Conservation (phyloP, 1,140 invertebrate genomes). For the Achroia grisella region DNA sequence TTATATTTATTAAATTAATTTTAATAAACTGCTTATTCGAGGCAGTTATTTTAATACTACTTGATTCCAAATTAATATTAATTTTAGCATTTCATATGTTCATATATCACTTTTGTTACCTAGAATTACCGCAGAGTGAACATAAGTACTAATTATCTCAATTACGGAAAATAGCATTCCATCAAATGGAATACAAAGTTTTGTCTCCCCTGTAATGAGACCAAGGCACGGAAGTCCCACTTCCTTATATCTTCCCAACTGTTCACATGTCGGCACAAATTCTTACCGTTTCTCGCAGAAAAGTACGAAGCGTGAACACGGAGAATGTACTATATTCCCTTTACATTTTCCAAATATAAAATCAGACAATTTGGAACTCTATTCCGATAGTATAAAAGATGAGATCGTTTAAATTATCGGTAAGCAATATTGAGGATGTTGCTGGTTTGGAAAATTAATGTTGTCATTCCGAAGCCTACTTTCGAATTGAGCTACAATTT, state of each 20-base stretch:
- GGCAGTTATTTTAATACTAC: too few species aligned
- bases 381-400: background rate
- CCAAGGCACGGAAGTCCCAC: background rate
- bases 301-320: constrained; percentile 16
- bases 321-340: constrained; percentile 4
- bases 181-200: constrained; percentile 6
- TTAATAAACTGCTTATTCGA: too few species aligned
- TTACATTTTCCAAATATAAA: background rate
- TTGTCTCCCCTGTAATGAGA: constrained; percentile 7
- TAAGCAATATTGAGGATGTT: background rate
- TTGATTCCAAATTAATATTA: too few species aligned
- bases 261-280: constrained; percentile 21
- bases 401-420: background rate
- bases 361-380: constrained; percentile 1
- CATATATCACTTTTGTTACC: too few species aligned
- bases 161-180: constrained; percentile 11
- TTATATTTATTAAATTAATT: too few species aligned
- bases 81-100: too few species aligned
- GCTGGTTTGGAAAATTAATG: constrained; percentile 24
- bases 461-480: constrained; percentile 21
- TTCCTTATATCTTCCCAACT: constrained; percentile 2
- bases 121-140: too few species aligned
- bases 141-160: background rate
- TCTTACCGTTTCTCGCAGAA: constrained; percentile 23
- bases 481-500: constrained; percentile 23